These are phyloP conservation scores for Heteropelma amictum DNA, from an alignment of 2,888 invertebrate species.

Conservation along the genomic window DNA sequence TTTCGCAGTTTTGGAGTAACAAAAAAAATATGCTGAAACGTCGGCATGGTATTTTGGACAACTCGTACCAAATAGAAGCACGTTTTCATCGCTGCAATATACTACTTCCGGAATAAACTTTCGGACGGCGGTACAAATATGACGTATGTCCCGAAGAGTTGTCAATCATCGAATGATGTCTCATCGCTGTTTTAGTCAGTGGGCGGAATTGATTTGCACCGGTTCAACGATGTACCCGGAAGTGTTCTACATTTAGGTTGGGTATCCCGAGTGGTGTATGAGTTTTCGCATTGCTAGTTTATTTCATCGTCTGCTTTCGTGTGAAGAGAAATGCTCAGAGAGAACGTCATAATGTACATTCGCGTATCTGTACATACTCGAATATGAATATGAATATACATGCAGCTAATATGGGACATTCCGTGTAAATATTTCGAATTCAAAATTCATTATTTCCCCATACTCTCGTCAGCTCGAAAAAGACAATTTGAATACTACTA, in stretches of 20 bases:
- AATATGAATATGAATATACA: neutral
- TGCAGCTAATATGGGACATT: no score
- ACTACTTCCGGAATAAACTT: no score
- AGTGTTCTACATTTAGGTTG: constrained; percentile 27
- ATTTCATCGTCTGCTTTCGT: constrained; percentile 40
- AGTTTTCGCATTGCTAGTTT: constrained; percentile 36
- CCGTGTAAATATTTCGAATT: no score
- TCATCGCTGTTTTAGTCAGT: neutral
- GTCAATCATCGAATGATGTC: constrained; percentile 34
- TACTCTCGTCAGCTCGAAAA: no score
- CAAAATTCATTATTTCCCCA: no score
- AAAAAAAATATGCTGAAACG: no score
- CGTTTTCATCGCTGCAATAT: no score
- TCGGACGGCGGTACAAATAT: no score
- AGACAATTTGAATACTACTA: no score
- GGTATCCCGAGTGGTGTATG: constrained; percentile 8
- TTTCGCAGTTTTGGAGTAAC: no score
- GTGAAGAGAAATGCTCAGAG: constrained; percentile 40
- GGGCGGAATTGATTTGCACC: constrained; percentile 33
- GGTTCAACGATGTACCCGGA: constrained; percentile 27
- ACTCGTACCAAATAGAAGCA: no score
- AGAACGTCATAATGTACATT: constrained; percentile 28
- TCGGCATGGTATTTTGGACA: no score
- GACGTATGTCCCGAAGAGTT: constrained; percentile 19
- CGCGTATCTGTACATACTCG: neutral